These are phyloP conservation scores for Eurystomus gularis DNA, from an alignment of 2,113 vertebrate species.

Conservation along the genomic window DNA sequence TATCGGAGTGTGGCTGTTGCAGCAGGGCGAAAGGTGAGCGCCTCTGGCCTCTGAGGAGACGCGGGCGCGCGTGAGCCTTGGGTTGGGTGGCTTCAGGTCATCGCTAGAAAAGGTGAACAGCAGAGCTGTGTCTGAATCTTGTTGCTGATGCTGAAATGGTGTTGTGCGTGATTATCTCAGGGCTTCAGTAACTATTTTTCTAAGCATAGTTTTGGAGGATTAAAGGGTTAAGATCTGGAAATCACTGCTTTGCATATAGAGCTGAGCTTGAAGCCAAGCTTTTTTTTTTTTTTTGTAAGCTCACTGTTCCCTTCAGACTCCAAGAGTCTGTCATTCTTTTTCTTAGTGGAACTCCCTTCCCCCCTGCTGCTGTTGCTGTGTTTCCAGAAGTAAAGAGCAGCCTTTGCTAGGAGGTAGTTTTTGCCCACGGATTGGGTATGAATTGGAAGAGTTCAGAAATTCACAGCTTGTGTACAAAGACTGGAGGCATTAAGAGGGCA, in stretches of 20 bases:
- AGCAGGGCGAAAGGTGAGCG: neutral
- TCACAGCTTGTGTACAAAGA: neutral
- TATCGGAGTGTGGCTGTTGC: neutral
- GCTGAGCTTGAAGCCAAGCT: neutral
- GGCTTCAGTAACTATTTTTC: neutral
- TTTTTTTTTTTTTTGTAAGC: neutral
- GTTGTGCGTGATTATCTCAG: neutral
- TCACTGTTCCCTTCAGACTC: neutral
- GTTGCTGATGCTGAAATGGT: neutral
- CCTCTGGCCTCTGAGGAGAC: neutral
- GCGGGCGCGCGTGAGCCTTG: rapidly evolving
- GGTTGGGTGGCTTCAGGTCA: neutral
- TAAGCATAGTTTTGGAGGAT: neutral
- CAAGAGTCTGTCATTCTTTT: neutral
- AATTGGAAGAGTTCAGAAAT: neutral
- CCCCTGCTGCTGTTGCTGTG: neutral
- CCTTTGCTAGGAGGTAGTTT: neutral
- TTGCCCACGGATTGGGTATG: neutral
- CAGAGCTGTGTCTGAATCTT: rapidly evolving
- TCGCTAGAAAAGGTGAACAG: rapidly evolving
- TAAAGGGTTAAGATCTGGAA: neutral
- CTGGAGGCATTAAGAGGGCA: neutral
- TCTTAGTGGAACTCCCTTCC: neutral
- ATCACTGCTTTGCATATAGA: neutral
- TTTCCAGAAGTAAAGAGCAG: neutral